These are phyloP conservation scores for Tiliqua scincoides DNA, from an alignment of 2,113 vertebrate genomes.

Conservation along the genomic window DNA sequence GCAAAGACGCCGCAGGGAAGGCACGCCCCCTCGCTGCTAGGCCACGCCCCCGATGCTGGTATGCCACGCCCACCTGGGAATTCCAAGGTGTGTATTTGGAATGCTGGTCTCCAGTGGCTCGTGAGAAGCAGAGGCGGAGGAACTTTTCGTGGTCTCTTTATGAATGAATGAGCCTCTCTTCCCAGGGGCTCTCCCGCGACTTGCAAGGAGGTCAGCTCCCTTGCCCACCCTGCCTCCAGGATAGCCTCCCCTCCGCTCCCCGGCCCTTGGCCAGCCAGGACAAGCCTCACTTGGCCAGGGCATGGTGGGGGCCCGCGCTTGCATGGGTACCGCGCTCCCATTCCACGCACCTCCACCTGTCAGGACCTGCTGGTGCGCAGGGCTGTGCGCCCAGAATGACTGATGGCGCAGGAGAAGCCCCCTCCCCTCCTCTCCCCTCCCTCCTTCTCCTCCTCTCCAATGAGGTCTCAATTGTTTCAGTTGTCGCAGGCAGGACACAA, in stretches of 20 bases:
- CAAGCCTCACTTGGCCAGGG: background rate
- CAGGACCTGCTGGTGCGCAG: background rate
- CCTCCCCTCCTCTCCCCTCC: no score
- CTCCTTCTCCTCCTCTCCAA: no score
- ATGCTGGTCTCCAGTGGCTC: no score
- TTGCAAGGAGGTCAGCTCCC: background rate
- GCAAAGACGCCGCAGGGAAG: background rate
- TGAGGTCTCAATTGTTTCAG: background rate
- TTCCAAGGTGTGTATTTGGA: no score
- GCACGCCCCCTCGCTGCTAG: background rate
- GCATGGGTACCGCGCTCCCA: background rate
- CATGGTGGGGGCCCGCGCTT: background rate
- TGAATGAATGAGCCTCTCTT: no score
- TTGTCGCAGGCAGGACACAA: background rate
- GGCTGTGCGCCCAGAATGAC: background rate
- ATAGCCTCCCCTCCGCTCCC: background rate
- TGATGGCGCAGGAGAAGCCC: background rate
- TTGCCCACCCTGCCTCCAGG: background rate
- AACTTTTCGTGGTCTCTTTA: background rate
- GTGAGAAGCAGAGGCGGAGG: no score
- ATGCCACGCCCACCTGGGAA: background rate
- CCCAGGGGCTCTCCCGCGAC: background rate
- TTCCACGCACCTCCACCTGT: background rate
- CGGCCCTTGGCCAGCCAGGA: no score
- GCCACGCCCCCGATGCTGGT: background rate